Evolutionary conservation across 2,113 vertebrate genomes (phyloP).

Genomic region (Typhlomys cinereus): DNA sequence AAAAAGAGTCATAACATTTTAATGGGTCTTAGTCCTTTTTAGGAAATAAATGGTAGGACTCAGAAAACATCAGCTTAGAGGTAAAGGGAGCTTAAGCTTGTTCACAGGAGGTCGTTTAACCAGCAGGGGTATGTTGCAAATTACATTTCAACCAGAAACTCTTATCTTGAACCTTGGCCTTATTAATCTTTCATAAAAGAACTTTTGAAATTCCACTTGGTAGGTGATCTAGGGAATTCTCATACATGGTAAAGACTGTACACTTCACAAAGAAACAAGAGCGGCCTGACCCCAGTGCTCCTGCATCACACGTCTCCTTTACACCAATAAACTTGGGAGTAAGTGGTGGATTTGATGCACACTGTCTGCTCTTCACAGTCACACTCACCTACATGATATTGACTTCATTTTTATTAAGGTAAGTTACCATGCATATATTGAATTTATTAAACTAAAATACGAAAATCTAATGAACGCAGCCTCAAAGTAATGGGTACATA

Average conservation of each 20-base stretch:
- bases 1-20: background rate
- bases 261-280: background rate
- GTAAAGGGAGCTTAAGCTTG: background rate
- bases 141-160: background rate
- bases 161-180: background rate
- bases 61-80: background rate
- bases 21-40: background rate
- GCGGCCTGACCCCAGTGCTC: background rate
- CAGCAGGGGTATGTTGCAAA: background rate
- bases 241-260: background rate
- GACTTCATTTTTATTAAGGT: constrained; percentile 13
- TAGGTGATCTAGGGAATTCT: background rate
- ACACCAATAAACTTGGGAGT: constrained; percentile 3
- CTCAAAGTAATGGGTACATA: constrained; percentile 38
- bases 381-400: constrained; percentile 5
- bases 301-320: background rate
- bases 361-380: background rate
- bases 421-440: constrained; percentile 29
- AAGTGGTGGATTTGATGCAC: background rate
- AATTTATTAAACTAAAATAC: constrained; percentile 58
- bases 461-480: constrained; percentile 40
- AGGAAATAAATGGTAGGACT: background rate
- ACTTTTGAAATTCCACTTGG: constrained; percentile 32
- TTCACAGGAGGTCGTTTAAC: background rate
- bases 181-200: background rate